phyloP scores from a whole-genome alignment of 2,888 invertebrate genomes.

The Atethmia centrago region DNA sequence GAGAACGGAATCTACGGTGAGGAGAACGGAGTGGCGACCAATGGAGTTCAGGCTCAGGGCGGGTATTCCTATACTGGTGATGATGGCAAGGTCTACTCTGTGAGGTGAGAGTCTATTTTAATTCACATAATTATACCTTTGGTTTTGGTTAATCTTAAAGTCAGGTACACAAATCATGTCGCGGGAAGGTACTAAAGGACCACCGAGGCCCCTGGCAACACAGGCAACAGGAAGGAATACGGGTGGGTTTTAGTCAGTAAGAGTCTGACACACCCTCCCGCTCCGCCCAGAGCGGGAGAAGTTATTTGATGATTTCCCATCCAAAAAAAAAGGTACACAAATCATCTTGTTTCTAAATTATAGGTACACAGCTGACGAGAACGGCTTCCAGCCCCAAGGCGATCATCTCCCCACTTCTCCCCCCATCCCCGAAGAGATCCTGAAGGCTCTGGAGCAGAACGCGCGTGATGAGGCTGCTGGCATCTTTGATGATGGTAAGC shows the following conservation, averaged over 20 bases:
- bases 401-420: conserved; percentile 86
- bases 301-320: too few species aligned
- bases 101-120: conserved; percentile 73
- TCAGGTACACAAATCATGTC: too few species aligned
- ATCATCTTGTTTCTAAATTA: too few species aligned
- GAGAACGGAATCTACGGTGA: conserved; percentile 86
- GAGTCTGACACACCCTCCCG: too few species aligned
- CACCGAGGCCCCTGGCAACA: too few species aligned
- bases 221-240: too few species aligned
- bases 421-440: conserved; percentile 84
- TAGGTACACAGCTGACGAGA: conserved; percentile 87
- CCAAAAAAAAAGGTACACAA: too few species aligned
- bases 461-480: conserved; percentile 86
- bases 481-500: conserved; percentile 84
- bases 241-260: too few species aligned
- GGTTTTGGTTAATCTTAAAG: too few species aligned
- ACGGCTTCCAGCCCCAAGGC: conserved; percentile 86
- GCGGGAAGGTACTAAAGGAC: too few species aligned
- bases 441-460: conserved; percentile 84
- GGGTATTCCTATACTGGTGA: conserved; percentile 86
- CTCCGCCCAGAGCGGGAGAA: too few species aligned
- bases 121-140: too few species aligned
- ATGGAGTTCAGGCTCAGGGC: conserved; percentile 86
- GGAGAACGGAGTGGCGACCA: conserved; percentile 83
- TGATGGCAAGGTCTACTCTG: conserved; percentile 84